Evolutionary conservation across 2,888 invertebrate species (phyloP).

Genomic region (Blastobasis adustella): DNA sequence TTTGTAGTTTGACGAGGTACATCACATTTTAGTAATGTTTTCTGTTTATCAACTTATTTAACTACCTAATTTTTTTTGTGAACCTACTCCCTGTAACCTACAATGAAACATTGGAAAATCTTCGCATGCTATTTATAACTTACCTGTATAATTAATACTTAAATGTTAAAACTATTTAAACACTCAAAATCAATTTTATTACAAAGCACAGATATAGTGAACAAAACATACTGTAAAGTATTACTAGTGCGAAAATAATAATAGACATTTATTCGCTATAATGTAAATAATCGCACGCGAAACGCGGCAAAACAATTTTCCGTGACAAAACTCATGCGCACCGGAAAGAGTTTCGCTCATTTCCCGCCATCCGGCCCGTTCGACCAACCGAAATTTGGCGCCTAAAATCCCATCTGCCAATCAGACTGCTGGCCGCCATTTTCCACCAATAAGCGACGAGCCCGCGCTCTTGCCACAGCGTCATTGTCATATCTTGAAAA

Average conservation of each 20-base stretch:
- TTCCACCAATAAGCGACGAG: constrained; percentile 59
- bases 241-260: neutral
- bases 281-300: constrained; percentile 33
- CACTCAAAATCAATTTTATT: too few species aligned
- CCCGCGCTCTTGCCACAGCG: constrained; percentile 72
- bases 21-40: too few species aligned
- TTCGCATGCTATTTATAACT: too few species aligned
- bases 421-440: constrained; percentile 62
- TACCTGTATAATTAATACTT: too few species aligned
- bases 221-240: too few species aligned
- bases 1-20: too few species aligned
- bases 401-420: constrained; percentile 59
- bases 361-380: constrained; percentile 67
- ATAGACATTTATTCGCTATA: neutral
- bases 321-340: constrained; percentile 55
- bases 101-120: too few species aligned
- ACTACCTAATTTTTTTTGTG: too few species aligned
- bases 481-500: constrained; percentile 72
- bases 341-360: constrained; percentile 61
- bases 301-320: constrained; percentile 63
- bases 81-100: too few species aligned
- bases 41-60: too few species aligned
- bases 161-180: too few species aligned
- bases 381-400: constrained; percentile 74
- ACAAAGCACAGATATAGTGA: too few species aligned